phyloP scores from a whole-genome alignment of 2,888 invertebrate genomes.

The Xestia c-nigrum region DNA sequence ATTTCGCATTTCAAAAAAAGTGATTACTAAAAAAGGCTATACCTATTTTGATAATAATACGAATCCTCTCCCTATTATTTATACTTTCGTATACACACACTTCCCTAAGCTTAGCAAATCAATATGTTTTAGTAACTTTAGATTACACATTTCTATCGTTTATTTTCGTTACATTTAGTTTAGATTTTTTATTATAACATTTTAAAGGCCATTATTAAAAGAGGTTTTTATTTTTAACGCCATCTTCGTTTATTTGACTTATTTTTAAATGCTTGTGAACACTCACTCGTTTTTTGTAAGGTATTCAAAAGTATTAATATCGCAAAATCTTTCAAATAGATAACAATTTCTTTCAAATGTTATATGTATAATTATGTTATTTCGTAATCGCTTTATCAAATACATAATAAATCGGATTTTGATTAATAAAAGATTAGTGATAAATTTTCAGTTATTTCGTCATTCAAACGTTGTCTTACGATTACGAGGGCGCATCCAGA shows the following conservation, averaged over 20 bases:
- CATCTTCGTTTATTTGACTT: conserved; percentile 6
- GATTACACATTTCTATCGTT: conserved; percentile 47
- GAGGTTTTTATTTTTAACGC: conserved; percentile 17
- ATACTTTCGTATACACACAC: conserved; percentile 65
- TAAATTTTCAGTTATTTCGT: conserved; percentile 4
- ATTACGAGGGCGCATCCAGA: no score
- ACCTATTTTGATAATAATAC: conserved; percentile 21
- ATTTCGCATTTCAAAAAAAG: background rate
- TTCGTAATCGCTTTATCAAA: background rate
- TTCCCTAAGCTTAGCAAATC: conserved; percentile 59
- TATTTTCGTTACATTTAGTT: conserved; percentile 24
- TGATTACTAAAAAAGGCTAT: background rate
- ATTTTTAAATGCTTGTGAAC: conserved; percentile 19
- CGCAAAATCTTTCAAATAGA: background rate
- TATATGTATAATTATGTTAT: background rate
- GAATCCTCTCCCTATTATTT: conserved; percentile 31
- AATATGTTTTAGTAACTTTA: conserved; percentile 41
- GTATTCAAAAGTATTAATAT: background rate
- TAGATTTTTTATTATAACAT: conserved; percentile 19
- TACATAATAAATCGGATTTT: background rate
- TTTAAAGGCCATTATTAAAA: conserved; percentile 51
- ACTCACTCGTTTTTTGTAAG: conserved; percentile 5
- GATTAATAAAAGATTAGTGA: background rate
- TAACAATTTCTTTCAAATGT: background rate
- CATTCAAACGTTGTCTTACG: background rate